Evolutionary conservation across 2,113 vertebrate species (phyloP), one percentile per base, ranked within the genome.

Genomic region (Capreolus pygargus): DNA sequence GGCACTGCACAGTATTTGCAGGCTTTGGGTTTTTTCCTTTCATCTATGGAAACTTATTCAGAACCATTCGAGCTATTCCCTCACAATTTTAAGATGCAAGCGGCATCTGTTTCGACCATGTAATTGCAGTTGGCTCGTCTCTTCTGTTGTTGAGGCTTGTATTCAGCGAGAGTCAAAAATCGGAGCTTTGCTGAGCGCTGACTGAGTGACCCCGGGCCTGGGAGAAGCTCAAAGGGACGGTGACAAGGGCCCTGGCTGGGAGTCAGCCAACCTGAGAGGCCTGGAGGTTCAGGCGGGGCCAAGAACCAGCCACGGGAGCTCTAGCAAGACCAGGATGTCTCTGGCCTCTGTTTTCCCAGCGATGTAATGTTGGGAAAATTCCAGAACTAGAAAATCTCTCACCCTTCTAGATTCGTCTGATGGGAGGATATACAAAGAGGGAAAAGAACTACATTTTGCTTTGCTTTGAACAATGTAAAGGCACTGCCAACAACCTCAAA

Each of bases 1-100:
- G 45, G 79, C 97, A 10, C 61, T 61, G 76, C 5, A 76, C 21
- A n/a, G 19, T 43, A 61, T 85, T 98, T 98, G 50, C 83, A 96
- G 55, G 30, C 60, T 50, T 43, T 82, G 98, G 98, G 89, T 86
- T 54, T 84, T 61, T 83, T 55, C 81, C 95, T 97, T 98, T 98
- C 96, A 97, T 98, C 92, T 97, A 86, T 96, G 47, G 54, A 94
- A 97, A 97, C 94, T 90, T 92, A 96, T 79, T 97, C 88, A 94
- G 92, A 97, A 86, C 52, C 74, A 6, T 10, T 39, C 52, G 7
- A 76, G 86, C 55, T 1, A 67, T 90, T 96, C 95, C 96, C 89
- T 90, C 95, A 94, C 97, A 98, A 96, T 25, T 76, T 0, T 43
- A 94, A 90, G 78, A n/a, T 91, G 90, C 58, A 89, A 97, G 96